Conservation (phyloP, 2,888 invertebrate genomes). For the Mellilla xanthometata region DNA sequence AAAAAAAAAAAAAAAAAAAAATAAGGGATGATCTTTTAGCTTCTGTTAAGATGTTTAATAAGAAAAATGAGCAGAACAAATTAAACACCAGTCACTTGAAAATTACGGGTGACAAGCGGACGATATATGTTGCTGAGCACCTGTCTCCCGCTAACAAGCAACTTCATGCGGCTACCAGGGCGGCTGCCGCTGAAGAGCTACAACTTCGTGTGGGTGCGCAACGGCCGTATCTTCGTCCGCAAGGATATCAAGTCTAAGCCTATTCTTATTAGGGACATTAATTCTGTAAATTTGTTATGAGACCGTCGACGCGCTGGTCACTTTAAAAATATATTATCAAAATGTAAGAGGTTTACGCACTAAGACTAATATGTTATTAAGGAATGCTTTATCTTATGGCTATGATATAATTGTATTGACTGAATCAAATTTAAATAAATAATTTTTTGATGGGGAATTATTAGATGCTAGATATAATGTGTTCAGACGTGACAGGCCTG, state of each 20-base stretch:
- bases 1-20: too few relatives aligned
- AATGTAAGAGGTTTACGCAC: constrained; percentile 5
- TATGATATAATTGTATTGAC: background rate
- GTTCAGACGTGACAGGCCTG: background rate
- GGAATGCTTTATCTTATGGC: background rate
- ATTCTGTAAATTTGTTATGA: background rate
- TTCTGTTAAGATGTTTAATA: background rate
- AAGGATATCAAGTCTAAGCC: constrained; percentile 1
- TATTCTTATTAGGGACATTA: background rate
- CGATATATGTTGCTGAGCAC: background rate
- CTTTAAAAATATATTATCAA: background rate
- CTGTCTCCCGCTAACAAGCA: too few relatives aligned
- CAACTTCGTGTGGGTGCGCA: background rate
- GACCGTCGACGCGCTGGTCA: background rate
- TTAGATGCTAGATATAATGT: background rate
- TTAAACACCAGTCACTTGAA: background rate
- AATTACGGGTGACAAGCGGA: background rate
- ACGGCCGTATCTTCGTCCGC: constrained; percentile 1
- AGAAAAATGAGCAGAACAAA: background rate
- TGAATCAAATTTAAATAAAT: background rate
- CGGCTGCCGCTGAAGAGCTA: background rate
- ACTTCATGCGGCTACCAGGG: too few relatives aligned
- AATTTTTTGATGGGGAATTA: background rate
- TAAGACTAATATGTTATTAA: background rate
- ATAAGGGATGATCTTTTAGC: background rate